phyloP scores from a whole-genome alignment of 2,113 vertebrate genomes.

The Gallinago undulata region DNA sequence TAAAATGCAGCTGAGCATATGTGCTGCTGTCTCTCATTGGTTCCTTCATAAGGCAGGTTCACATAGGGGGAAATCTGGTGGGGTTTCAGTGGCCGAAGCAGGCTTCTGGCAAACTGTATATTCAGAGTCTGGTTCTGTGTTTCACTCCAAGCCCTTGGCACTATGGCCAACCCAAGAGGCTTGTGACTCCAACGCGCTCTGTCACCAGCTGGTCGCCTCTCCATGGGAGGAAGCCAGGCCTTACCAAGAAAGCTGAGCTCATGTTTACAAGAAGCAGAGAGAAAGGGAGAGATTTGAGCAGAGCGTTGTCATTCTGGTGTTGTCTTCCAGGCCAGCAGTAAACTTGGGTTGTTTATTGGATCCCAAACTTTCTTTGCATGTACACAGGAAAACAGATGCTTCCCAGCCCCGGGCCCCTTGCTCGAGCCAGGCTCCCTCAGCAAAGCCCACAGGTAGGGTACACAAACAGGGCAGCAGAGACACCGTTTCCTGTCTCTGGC shows the following conservation, averaged over 20 bases:
- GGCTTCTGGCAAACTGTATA: neutral
- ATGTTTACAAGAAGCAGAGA: neutral
- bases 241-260: neutral
- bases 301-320: accelerated
- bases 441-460: neutral
- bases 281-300: neutral
- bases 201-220: neutral
- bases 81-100: neutral
- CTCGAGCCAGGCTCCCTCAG: neutral
- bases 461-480: neutral
- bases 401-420: neutral
- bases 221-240: accelerated
- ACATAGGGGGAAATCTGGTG: accelerated
- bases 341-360: constrained; percentile 26
- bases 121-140: neutral
- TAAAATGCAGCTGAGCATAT: neutral
- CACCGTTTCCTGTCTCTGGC: constrained; percentile 3
- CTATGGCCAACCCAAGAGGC: neutral
- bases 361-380: constrained; percentile 6
- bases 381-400: constrained; percentile 67
- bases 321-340: constrained; percentile 7
- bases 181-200: neutral
- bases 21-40: neutral
- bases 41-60: neutral
- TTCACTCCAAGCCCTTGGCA: neutral